Conservation (phyloP, 2,797 vertebrate genomes). For the Trematomus bernacchii region DNA sequence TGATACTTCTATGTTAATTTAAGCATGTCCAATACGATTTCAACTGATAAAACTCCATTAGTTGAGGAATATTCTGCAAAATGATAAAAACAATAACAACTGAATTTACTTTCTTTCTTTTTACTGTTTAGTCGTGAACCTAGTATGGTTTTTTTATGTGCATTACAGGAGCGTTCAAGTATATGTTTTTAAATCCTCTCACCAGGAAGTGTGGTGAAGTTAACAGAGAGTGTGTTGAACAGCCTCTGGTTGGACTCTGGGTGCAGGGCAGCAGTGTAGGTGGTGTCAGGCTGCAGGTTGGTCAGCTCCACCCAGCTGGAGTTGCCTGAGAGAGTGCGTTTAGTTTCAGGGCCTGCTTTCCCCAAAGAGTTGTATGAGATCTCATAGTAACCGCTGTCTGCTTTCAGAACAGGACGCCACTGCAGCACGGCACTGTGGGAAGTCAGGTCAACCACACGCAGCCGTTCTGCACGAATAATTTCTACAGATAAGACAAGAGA, state of each 20-base stretch:
- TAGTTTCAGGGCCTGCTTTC: constrained; percentile 14
- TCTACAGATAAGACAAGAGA: constrained; percentile 55
- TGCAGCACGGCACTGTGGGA: constrained; percentile 78
- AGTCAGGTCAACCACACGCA: constrained; percentile 68
- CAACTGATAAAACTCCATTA: background rate
- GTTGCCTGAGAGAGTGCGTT: constrained; percentile 41
- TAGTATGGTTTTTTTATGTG: background rate
- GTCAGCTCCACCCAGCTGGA: constrained; percentile 62
- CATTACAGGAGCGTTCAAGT: background rate
- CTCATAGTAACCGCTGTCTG: constrained; percentile 60
- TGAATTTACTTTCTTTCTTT: background rate
- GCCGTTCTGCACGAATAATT: constrained; percentile 67
- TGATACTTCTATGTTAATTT: background rate
- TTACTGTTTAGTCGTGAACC: background rate
- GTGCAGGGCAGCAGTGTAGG: constrained; percentile 71
- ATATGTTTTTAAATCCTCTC: constrained; percentile 30
- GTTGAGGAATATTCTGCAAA: background rate
- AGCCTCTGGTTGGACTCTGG: constrained; percentile 65
- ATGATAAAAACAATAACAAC: background rate
- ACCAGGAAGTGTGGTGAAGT: constrained; percentile 81
- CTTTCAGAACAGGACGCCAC: constrained; percentile 74
- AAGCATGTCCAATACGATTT: background rate
- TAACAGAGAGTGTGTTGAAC: constrained; percentile 62
- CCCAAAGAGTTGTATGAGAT: constrained; percentile 56
- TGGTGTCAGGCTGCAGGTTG: constrained; percentile 73